A percentile compares a stretch with the other conserved stretches of the same genome.
These are phyloP conservation scores for Pristiophorus japonicus DNA, from an alignment of 2,113 vertebrate species.

Conservation along the genomic window DNA sequence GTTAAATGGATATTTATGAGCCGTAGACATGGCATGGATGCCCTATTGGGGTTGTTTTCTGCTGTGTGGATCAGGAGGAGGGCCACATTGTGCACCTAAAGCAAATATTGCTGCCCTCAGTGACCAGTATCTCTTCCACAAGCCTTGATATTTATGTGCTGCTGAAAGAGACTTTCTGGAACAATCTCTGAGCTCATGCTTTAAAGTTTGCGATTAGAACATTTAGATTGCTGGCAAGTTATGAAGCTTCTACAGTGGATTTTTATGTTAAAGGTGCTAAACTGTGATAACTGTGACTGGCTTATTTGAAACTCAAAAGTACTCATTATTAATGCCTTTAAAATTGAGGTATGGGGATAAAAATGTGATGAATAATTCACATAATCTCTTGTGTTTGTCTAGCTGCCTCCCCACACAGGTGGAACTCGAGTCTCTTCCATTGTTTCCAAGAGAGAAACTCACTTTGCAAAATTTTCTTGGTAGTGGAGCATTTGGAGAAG, in stretches of 20 bases:
- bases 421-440: conserved; percentile 3
- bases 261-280: background rate
- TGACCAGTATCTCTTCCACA: background rate
- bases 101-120: background rate
- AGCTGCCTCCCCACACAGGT: conserved; percentile 16
- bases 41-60: background rate
- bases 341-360: no score
- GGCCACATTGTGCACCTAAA: background rate
- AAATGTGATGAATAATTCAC: background rate
- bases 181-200: background rate
- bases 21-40: background rate
- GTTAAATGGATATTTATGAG: background rate
- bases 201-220: background rate
- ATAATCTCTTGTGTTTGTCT: background rate
- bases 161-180: background rate
- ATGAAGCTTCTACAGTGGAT: background rate
- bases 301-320: background rate
- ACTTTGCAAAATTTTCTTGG: conserved; percentile 18
- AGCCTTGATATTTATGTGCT: background rate
- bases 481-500: conserved; percentile 21
- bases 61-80: no score
- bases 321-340: background rate
- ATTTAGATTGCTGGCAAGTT: background rate
- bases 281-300: background rate
- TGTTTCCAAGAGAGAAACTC: conserved; percentile 25